Evolutionary conservation across 2,113 vertebrate species (phyloP).

Genomic region (Chlorodrepanis virens): DNA sequence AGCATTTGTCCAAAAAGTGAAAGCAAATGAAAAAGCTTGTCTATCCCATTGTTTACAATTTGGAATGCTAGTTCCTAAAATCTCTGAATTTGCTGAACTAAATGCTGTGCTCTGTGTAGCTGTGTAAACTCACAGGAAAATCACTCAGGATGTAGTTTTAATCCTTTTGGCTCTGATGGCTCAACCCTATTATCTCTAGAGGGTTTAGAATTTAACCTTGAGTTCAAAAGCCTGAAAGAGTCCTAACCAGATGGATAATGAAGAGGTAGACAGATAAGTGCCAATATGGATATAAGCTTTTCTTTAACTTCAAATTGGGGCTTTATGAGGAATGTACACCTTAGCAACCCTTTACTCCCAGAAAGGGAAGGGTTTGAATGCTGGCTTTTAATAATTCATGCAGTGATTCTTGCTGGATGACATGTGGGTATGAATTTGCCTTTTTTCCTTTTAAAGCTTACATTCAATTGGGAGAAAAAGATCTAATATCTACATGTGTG

Average conservation of each 20-base stretch:
- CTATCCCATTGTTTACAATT: background rate
- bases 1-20: background rate
- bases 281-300: background rate
- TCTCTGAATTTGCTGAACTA: background rate
- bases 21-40: background rate
- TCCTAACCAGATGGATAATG: background rate
- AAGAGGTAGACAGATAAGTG: background rate
- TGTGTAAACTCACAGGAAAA: background rate
- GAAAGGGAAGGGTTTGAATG: background rate
- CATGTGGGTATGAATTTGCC: background rate
- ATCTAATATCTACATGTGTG: slow-evolving; percentile 48
- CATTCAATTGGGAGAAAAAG: slow-evolving; percentile 19
- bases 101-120: background rate
- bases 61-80: background rate
- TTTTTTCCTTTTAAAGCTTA: slow-evolving; percentile 20
- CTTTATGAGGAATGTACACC: background rate
- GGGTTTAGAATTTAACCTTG: background rate
- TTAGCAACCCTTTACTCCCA: background rate
- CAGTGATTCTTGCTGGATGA: background rate
- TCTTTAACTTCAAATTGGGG: background rate
- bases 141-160: background rate
- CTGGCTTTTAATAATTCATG: slow-evolving; percentile 45
- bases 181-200: background rate
- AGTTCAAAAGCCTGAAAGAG: background rate
- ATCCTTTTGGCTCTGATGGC: background rate